Conservation (phyloP, 2,888 invertebrate genomes). For the Acleris emargana region DNA sequence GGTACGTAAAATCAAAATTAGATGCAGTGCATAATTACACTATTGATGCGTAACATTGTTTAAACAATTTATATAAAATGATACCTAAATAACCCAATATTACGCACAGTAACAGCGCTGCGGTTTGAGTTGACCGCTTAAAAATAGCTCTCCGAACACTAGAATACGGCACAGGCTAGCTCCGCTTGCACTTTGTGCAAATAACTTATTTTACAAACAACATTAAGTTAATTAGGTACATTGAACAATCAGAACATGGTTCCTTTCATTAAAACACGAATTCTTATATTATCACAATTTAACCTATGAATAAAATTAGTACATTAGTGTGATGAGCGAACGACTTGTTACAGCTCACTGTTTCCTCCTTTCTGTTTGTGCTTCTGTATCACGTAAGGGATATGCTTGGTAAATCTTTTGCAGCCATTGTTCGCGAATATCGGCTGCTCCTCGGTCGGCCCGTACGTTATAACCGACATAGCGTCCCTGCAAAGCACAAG, state of each 20-base stretch:
- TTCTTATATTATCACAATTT: slow-evolving; percentile 22
- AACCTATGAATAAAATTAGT: slow-evolving; percentile 27
- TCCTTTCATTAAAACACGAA: slow-evolving; percentile 15
- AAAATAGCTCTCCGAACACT: too few relatives aligned
- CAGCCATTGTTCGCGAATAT: slow-evolving; percentile 95
- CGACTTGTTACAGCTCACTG: slow-evolving; percentile 37
- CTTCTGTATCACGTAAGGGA: slow-evolving; percentile 81
- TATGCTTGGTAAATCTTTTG: slow-evolving; percentile 93
- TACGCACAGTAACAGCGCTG: too few relatives aligned
- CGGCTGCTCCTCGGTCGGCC: slow-evolving; percentile 88
- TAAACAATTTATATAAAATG: too few relatives aligned
- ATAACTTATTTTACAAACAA: background rate
- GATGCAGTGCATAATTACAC: too few relatives aligned
- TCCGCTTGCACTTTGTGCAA: slow-evolving; percentile 5
- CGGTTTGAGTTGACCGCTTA: too few relatives aligned
- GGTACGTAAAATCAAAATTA: too few relatives aligned
- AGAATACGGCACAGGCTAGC: background rate
- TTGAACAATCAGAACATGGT: slow-evolving; percentile 1
- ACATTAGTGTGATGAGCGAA: slow-evolving; percentile 21
- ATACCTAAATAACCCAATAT: background rate
- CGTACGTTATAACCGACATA: slow-evolving; percentile 87
- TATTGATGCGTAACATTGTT: too few relatives aligned
- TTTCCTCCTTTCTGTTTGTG: slow-evolving; percentile 49
- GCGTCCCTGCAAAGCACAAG: slow-evolving; percentile 80
- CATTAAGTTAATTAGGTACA: slow-evolving; percentile 11